Percentiles rank a stretch among this genome's conserved stretches.
phyloP scores from a whole-genome alignment of 2,113 vertebrate species.

The Lophotis ruficrista region DNA sequence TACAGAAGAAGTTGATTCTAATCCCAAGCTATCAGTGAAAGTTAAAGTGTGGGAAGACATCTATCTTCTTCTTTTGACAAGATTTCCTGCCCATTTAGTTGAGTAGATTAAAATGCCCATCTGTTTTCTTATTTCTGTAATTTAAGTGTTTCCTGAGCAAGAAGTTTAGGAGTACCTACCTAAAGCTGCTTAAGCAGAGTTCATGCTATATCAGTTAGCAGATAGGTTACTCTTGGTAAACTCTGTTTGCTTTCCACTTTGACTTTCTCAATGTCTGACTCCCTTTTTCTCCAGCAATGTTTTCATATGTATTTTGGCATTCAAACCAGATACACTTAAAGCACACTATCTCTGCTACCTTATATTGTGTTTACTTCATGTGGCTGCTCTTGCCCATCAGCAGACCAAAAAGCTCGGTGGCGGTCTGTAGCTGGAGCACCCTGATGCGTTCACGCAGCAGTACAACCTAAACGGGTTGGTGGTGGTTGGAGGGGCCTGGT shows the following conservation, averaged over 20 bases:
- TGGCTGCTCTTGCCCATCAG: neutral
- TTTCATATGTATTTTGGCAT: neutral
- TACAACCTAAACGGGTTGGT: neutral
- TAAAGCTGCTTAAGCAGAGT: neutral
- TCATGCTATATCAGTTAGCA: neutral
- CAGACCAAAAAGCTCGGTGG: neutral
- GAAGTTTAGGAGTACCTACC: neutral
- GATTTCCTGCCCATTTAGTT: neutral
- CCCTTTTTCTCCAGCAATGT: neutral
- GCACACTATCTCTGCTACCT: neutral
- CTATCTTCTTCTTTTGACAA: neutral
- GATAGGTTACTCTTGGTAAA: neutral
- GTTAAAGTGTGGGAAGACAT: neutral
- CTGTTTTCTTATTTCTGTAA: neutral
- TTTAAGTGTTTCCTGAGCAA: neutral
- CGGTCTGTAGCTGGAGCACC: neutral
- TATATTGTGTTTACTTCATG: neutral
- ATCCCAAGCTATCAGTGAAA: neutral
- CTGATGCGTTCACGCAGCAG: fast-evolving
- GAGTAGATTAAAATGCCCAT: neutral
- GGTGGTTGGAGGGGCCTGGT: neutral
- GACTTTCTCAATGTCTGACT: neutral
- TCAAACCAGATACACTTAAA: neutral
- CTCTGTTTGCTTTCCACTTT: neutral
- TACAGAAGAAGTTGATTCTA: neutral